A percentile compares a stretch with the other conserved stretches of the same genome.
Evolutionary conservation across 2,113 vertebrate genomes (phyloP).

Genomic region (Mesitornis unicolor): DNA sequence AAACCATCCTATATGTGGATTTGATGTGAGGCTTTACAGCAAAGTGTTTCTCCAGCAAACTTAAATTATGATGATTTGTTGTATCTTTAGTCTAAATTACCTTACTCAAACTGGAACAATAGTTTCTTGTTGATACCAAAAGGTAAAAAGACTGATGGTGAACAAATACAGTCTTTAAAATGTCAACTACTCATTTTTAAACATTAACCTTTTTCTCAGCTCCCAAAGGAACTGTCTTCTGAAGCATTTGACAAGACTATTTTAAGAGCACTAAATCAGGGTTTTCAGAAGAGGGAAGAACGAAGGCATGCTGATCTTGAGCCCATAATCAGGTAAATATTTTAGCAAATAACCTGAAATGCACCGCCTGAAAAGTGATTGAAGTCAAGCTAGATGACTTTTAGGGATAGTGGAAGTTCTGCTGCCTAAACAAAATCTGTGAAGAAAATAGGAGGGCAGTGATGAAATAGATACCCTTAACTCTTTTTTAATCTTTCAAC

Average conservation of each 20-base stretch:
- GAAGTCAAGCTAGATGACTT: background rate
- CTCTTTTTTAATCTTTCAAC: background rate
- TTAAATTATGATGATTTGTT: background rate
- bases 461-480: background rate
- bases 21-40: background rate
- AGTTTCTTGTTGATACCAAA: background rate
- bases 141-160: background rate
- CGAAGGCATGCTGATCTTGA: conserved; percentile 81
- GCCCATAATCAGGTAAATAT: conserved; percentile 82
- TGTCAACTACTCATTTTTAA: background rate
- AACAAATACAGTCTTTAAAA: background rate
- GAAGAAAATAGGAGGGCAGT: background rate
- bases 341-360: background rate
- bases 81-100: background rate
- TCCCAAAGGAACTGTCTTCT: conserved; percentile 89
- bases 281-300: conserved; percentile 82
- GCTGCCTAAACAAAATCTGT: background rate
- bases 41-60: background rate
- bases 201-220: conserved; percentile 68
- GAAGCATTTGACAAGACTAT: conserved; percentile 91
- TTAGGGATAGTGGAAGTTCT: background rate
- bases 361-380: background rate
- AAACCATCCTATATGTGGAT: background rate
- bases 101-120: background rate
- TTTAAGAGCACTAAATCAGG: conserved; percentile 86